Evolutionary conservation across 2,113 vertebrate species (phyloP), one percentile per base, ranked within the genome.

Genomic region (Setophaga coronata): DNA sequence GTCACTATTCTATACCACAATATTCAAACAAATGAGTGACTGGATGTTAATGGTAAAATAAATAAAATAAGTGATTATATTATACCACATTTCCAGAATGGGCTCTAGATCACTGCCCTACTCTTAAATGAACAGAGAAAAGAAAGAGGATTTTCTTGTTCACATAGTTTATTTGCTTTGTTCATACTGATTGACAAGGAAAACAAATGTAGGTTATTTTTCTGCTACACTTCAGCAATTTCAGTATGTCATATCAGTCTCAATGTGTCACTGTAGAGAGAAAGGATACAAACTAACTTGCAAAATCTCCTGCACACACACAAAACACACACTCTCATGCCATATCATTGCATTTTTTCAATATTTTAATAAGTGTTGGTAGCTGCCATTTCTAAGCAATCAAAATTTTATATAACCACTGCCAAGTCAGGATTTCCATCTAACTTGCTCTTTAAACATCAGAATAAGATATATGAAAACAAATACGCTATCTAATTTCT

Each of bases 181-280:
- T 84, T 94, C 66, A 51, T 69, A 77, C 62, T 90, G 90, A 97
- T 33, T 94, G 95, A 96, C 78, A 72, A 7, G 38, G 82, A 87
- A 96, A 97, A 71, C 58, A 97, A 97, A 94, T 90, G 72, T 90
- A 95, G 33, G 65, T 94, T 95, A 94, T 97, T 89, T 92, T 97
- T 96, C 45, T 72, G 97, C 62, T 83, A 85, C 57, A 91, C 79
- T 94, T 96, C 93, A 97, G 69, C 87, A 95, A 91, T 96, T 95
- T 97, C 94, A 97, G 81, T 77, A 90, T 90, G 85, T 66, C 95
- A 45, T 77, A 85, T 90, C 92, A 77, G 88, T 86, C 73, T 93
- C 82, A 79, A 51, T 84, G 83, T 97, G 95, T 94, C 96, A 97
- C 36, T 94, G 61, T 72, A 95, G 48, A 96, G 56, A 93, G 82